Base-by-base conservation (phyloP, 2,113 vertebrate genomes). In the Thinocorus orbignyianus region DNA sequence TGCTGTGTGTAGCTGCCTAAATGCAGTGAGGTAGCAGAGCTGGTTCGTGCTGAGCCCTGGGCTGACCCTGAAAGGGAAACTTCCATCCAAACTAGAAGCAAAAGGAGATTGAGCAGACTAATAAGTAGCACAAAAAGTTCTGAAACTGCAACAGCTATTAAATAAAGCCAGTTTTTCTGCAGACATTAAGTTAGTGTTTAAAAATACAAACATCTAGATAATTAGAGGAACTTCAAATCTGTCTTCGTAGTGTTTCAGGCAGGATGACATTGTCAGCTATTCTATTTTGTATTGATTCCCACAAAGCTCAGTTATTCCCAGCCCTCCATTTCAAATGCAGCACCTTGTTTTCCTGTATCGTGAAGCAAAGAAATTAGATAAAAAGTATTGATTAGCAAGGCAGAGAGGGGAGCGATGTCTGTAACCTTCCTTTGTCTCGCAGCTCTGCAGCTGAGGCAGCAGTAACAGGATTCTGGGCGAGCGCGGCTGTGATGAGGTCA, bases 351-450 rank as follows among this genome's bases (percentile, higher is more conserved):
- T 94, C 92, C 94, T 92, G 90, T 66, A 91, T 96, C 97, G 93
- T 17, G 60, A 90, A 95, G 93, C 95, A 92, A 89, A 97, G 94
- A 97, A 96, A 95, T 96, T 86, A 95, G 97, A 96, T 95, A 91
- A 93, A 95, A 97, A 88, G 79, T 91, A 96, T 95, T 87, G 95
- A 97, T 94, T 91, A 84, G 66, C 57, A 23, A 77, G 57, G 88
- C 92, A 84, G 94, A 86, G 88, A 85, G 73, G 86, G 82, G 92
- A 62, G 44, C 7, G 92, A 94, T 90, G 93, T 94, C 97, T 94
- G 83, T 92, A 91, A 93, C 76, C 90, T 78, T 95, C 95, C 91
- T 97, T 94, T 94, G 88, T 94, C 94, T 97, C 79, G 94, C 80
- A 81, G 92, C 94, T 92, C 92, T 95, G 94, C 95, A 95, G 97